These are phyloP conservation scores for Neoaliturus tenellus DNA, from an alignment of 2,888 invertebrate species.

Conservation along the genomic window DNA sequence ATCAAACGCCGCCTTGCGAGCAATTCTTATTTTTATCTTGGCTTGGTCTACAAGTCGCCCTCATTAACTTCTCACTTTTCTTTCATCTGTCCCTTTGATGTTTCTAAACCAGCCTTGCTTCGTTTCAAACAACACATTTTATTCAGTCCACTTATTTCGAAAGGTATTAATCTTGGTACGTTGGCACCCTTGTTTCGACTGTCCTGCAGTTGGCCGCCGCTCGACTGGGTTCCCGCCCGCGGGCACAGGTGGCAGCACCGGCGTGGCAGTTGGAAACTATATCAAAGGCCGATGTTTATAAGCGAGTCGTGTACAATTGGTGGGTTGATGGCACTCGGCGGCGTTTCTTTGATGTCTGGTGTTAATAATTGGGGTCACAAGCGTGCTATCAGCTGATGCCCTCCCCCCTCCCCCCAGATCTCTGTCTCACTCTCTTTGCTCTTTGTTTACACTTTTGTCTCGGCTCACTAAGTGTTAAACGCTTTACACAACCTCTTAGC, in stretches of 20 bases:
- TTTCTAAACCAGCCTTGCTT: conserved; percentile 6
- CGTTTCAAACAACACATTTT: conserved; percentile 33
- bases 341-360: conserved; percentile 52
- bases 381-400: conserved; percentile 42
- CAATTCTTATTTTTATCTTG: conserved; percentile 13
- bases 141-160: conserved; percentile 39
- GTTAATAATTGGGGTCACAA: conserved; percentile 55
- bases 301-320: conserved; percentile 40
- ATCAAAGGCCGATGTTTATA: conserved; percentile 46
- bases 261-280: conserved; percentile 26
- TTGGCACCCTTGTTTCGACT: conserved; percentile 39
- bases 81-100: conserved; percentile 32
- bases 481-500: not conserved
- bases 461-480: not conserved
- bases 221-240: conserved; percentile 2
- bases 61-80: conserved; percentile 27
- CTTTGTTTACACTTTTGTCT: conserved; percentile 21
- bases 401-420: not conserved
- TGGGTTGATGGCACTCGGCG: conserved; percentile 36
- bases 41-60: not conserved
- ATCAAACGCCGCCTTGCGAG: not conserved
- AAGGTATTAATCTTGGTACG: conserved; percentile 42
- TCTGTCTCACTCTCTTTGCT: conserved; percentile 8
- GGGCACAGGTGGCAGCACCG: conserved; percentile 34
- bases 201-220: not conserved